Evolutionary conservation across 23 tunicate species (phyloP), one percentile per base, ranked within the genome.

Genomic region (Ascidia mentula): DNA sequence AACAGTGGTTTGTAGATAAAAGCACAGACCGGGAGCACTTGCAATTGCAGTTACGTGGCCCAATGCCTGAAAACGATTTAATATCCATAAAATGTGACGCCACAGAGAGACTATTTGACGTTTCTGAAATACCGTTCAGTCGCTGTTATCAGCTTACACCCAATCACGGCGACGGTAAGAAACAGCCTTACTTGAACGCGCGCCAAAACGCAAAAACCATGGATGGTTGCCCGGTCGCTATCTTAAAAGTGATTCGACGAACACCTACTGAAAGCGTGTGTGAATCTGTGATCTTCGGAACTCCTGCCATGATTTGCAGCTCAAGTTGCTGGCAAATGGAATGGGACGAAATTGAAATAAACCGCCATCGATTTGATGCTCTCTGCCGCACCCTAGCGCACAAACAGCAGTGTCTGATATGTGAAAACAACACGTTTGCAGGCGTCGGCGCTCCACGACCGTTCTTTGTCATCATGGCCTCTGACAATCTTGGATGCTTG

Each of bases 251-350:
- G 3, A 59, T 81, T 7, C 69, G 84, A 40, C 72, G 78, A 36
- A 78, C 88, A 7, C 77, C 76, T 30, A 9, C 15, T 7, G 77
- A 75, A 9, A 60, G 79, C 18, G 39, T 93, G 7, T 93, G 98
- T 72, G 93, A 88, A 34, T 93, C 98, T 4, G 77, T 84, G 0
- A 28, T 93, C 7, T 93, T 93, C 45, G 98, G 98, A 34, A 69
- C 36, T 5, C 87, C 93, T 8, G 32, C 69, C 1, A 24, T 93
- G 37, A 59, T 93, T 20, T 81, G 35, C 37, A 81, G 79, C 72
- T 88, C 98, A 37, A 76, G 79, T 31, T 93, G 98, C 76, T 93
- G 98, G 98, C 88, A 73, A 76, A 88, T 93, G 87, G 98, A 93
- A 59, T 93, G 98, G 98, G 93, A 93, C 36, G 98, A 84, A 22